Base-by-base conservation (phyloP, 2,888 invertebrate species). In the Limnephilus auricula region DNA sequence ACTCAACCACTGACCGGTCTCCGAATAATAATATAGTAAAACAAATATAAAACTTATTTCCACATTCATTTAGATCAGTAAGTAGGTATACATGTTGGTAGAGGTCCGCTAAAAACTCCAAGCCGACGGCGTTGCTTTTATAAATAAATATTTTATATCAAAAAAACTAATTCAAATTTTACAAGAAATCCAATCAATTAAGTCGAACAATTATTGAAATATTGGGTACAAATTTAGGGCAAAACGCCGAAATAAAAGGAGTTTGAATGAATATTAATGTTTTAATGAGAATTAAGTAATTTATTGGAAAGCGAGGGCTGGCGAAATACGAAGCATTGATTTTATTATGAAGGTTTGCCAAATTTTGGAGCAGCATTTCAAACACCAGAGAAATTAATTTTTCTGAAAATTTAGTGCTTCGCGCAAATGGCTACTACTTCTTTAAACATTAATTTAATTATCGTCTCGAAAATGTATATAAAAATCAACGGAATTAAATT, bases 231-330 rank as follows among this genome's bases (percentile, higher is more conserved):
- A 25, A 65, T 65, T 65, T 65, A 2, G 65, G 25, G 65, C 65
- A 65, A n/a, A 65, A 65, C 25, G 65, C 65, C 50, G 65, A 4
- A 25, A 65, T 65, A 25, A 65, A 65, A 65, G 65, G 65, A 65
- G 4, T 65, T 65, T n/a, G 65, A 65, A 65, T 65, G 65, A 65
- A 65, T 25, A 65, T 65, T 25, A 65, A 65, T 65, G 65, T n/a
- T 65, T 65, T 65, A 65, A 65, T 65, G 65, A 65, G 65, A 65
- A 65, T 65, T 65, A 65, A 65, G 65, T 65, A 65, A 65, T 65
- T 65, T 65, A 65, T 65, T 65, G 50, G 50, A 15, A 65, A 65
- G 65, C 65, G 65, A 65, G 9, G 65, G 25, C 25, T 65, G 65
- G 65, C 65, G 65, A 65, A 65, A 65, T 65, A 65, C n/a, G 65